Percentiles rank a stretch among this genome's conserved stretches.
These are phyloP conservation scores for Amphipyra berbera DNA, from an alignment of 2,888 invertebrate species.

Conservation along the genomic window DNA sequence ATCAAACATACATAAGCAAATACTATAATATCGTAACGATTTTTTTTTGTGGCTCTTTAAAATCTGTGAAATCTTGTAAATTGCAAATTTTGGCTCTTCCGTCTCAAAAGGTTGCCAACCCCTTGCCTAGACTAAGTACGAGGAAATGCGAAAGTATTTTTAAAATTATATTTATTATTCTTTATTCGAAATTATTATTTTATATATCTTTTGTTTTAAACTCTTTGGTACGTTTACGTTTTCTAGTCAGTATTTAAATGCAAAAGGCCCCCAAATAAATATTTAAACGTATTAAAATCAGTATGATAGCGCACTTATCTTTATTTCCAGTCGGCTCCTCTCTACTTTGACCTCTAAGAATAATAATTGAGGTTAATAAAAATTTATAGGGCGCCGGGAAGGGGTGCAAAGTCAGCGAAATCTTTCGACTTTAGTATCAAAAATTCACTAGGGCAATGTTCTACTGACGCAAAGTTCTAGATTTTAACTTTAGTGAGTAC, in stretches of 20 bases:
- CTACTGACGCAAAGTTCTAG: slow-evolving; percentile 3
- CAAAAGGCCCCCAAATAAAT: background rate
- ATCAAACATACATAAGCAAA: too few relatives aligned
- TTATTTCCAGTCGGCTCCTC: slow-evolving; percentile 5
- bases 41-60: too few relatives aligned
- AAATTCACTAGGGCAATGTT: slow-evolving; percentile 37
- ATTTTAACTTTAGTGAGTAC: background rate
- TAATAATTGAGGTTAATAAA: slow-evolving; percentile 55
- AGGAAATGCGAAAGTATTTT: too few relatives aligned
- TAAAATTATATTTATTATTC: too few relatives aligned
- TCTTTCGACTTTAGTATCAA: slow-evolving; percentile 39
- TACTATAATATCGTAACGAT: too few relatives aligned
- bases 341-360: slow-evolving; percentile 27
- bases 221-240: too few relatives aligned
- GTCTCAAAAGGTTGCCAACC: too few relatives aligned
- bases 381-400: slow-evolving; percentile 45
- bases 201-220: too few relatives aligned
- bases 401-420: slow-evolving; percentile 42
- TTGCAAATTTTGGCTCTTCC: too few relatives aligned
- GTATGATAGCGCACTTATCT: slow-evolving; percentile 4
- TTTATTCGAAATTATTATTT: too few relatives aligned
- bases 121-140: too few relatives aligned
- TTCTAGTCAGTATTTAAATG: background rate
- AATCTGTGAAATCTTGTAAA: too few relatives aligned
- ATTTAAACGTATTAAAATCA: slow-evolving; percentile 9